Base-by-base conservation (phyloP, 2,113 vertebrate genomes). In the Syngnathus floridae region DNA sequence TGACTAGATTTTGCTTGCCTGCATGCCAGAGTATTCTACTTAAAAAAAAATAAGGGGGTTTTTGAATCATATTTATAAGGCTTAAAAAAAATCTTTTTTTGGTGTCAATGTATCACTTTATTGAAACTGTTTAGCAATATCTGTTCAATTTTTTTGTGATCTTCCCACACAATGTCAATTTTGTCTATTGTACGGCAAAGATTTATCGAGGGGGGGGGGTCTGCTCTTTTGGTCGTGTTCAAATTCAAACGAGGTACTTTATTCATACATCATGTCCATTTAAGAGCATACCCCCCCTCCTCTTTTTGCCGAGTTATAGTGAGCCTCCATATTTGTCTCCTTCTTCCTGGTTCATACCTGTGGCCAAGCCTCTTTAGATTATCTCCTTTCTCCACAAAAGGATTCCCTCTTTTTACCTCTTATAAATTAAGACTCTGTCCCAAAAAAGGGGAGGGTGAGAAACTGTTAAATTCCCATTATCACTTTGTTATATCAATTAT, bases 21-120 rank as follows among this genome's bases (percentile, higher is more conserved):
- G 93, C 94, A 95, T 92, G 91, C 89, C 92, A 91, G 92, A 93
- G 91, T 93, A 86, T 92, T 90, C 82, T 66, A 58, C 46, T 80
- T 48, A 16, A 76, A 86, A 90, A 86, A 38, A 57, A 26, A 38
- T 7, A 46, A 31, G 31, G 55, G 52, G 66, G 17, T 87, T 87
- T 92, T 93, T 82, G 51, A 86, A 83, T 85, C 75, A 83, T 87
- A 88, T 80, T 84, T 88, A 87, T 86, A 82, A 84, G 78, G 69
- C 86, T 51, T 78, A 64, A 71, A 56, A 56, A 82, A 74, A 60
- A 58, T 4, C n/a, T 45, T 70, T 81, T 73, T 77, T 73, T 77
- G 73, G 82, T 64, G 65, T 78, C 78, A 84, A 83, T 81, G 85
- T 88, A 85, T 86, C 51, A 74, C 74, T 80, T 86, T 86, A 73